A percentile compares a stretch with the other conserved stretches of the same genome.
Conservation (phyloP, 2,797 vertebrate species). For the Enteromius fasciolatus region DNA sequence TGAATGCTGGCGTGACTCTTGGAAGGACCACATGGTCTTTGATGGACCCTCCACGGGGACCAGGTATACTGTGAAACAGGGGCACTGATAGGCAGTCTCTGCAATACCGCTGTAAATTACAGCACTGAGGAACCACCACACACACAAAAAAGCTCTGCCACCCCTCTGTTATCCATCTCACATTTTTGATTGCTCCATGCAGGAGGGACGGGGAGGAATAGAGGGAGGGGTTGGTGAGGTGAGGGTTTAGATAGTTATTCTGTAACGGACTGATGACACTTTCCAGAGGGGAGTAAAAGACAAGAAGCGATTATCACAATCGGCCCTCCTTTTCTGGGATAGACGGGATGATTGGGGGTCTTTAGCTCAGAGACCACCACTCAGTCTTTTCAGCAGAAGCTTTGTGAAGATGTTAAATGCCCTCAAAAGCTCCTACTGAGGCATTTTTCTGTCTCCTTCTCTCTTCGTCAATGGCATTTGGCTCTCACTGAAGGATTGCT, state of each 20-base stretch:
- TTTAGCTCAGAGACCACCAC: slow-evolving; percentile 43
- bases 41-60: slow-evolving; percentile 19
- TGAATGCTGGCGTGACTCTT: background rate
- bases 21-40: background rate
- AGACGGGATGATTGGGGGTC: slow-evolving; percentile 28
- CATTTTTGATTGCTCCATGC: slow-evolving; percentile 29
- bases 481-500: slow-evolving; percentile 35
- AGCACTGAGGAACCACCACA: background rate
- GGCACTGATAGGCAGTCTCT: background rate
- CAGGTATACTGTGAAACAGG: background rate
- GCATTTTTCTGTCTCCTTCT: slow-evolving; percentile 1
- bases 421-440: slow-evolving; percentile 23
- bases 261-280: slow-evolving; percentile 52
- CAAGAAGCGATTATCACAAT: slow-evolving; percentile 45
- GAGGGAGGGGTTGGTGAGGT: slow-evolving; percentile 33
- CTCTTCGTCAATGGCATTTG: slow-evolving; percentile 22
- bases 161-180: slow-evolving; percentile 29
- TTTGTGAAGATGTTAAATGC: slow-evolving; percentile 25
- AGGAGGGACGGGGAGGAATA: slow-evolving; percentile 1
- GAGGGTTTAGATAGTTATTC: slow-evolving; percentile 16
- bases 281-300: slow-evolving; percentile 52
- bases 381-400: slow-evolving; percentile 26
- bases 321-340: slow-evolving; percentile 13
- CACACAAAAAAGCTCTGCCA: slow-evolving; percentile 10
- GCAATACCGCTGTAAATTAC: background rate